These are phyloP conservation scores for Synanthedon tipuliformis DNA, from an alignment of 2,888 invertebrate species.

Conservation along the genomic window DNA sequence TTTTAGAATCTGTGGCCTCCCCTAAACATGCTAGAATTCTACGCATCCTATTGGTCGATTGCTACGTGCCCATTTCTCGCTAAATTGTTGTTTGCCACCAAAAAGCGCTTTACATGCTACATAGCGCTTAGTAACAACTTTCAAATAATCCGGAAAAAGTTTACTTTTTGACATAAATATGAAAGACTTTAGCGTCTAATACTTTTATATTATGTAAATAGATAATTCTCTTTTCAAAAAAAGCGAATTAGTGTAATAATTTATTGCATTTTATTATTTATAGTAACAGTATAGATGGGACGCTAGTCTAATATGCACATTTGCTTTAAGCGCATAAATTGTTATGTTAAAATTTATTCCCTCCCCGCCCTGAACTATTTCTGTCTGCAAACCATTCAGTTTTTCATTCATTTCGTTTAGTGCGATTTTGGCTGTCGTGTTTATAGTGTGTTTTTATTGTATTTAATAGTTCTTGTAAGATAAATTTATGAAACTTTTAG, in stretches of 20 bases:
- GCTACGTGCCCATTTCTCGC: constrained; percentile 12
- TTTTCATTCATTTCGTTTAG: constrained; percentile 38
- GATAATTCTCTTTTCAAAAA: no score
- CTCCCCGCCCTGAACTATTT: constrained; percentile 47
- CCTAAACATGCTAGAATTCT: constrained; percentile 2
- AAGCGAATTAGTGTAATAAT: no score
- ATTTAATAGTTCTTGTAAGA: background rate
- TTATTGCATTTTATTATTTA: no score
- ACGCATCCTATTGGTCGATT: constrained; percentile 21
- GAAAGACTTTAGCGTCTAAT: no score
- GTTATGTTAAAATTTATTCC: constrained; percentile 24
- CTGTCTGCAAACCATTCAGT: constrained; percentile 46
- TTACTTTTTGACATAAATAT: no score
- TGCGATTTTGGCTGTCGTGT: constrained; percentile 17
- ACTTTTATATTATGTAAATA: no score
- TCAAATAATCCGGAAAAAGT: no score
- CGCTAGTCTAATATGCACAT: no score
- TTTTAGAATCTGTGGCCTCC: constrained; percentile 19
- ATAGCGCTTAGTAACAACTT: no score
- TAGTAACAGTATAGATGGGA: no score
- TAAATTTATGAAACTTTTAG: background rate
- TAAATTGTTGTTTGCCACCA: background rate
- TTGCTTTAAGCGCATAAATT: constrained; percentile 23
- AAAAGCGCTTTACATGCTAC: no score
- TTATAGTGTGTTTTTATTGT: background rate